Evolutionary conservation across 2,888 invertebrate genomes (phyloP), one percentile per base, ranked within the genome.

Genomic region (Macrophya annulata): DNA sequence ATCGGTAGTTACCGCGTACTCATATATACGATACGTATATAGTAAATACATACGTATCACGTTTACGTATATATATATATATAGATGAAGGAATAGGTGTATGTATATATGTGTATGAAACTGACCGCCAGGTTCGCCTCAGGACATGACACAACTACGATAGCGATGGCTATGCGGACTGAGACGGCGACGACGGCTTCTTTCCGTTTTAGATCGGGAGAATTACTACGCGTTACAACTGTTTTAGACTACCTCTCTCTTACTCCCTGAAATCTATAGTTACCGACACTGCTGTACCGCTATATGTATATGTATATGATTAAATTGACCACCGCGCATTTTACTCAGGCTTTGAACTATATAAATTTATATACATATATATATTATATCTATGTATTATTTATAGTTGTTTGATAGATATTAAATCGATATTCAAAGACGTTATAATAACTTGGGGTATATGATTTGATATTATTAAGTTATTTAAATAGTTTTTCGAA

Each of bases 151-250:
- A 31, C 31, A 51, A 10, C 31, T 77, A 55, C 45, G 43, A 74
- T 43, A 10, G 51, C 31, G 51, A 37, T 51, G 55, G 55, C 72
- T 4, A 72, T 31, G 45, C 45, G n/a, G 21, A 21, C 1, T 9
- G 31, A 31, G 31, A 25, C 15, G 12, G 25, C 40, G 37, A 40
- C 37, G 45, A 72, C 68, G 37, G 55, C 51, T 77, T 77, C 77
- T 77, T 51, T 77, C 77, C 51, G 77, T 77, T 77, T 77, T 17
- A 77, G 72, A 74, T 74, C 72, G n/a, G 9, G 72, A 74, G 72
- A 74, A 45, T 74, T 17, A 45, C n/a, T 74, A 45, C 72, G n/a
- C n/a, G 72, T 12, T 43, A 45, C 71, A n/a, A 71, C n/a, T 31
- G 40, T 31, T 31, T 31, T 9, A n/a, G 40, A 17, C 71, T 17